Evolutionary conservation across 2,113 vertebrate genomes (phyloP), one percentile per base, ranked within the genome.

Genomic region (Sisor rabdophorus): DNA sequence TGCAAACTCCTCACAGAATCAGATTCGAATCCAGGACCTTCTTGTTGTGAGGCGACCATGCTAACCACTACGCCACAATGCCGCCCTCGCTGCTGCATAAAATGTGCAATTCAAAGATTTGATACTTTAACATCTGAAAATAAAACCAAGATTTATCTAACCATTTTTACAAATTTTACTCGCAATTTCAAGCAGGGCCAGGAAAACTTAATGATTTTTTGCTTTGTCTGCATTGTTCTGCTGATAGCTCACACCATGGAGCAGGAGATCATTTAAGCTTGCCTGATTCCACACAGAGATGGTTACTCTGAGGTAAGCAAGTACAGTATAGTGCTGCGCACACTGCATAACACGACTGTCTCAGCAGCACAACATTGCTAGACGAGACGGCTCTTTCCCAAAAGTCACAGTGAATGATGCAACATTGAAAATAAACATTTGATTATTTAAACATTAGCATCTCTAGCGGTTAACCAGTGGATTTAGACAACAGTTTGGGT

Each of bases 221-320:
- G 47, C 58, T 63, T 61, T 26, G 22, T 61, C 58, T 52, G 72
- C 32, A 28, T 74, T 74, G 52, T 63, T 48, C 72, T 63, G 72
- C 58, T 74, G 72, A 60, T 74, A 58, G 72, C 61, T 74, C 58
- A 74, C 36, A 60, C 56, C 44, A 61, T 74, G 2, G 26, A 20
- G 40, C 55, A 63, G n/a, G 6, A 44, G 40, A 63, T 74, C 13
- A 15, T 63, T 74, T 58, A 74, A 15, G 28, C 40, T 48, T 28
- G n/a, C 50, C 19, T 52, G 72, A 74, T 63, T 63, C 40, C 28
- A 12, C 47, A 74, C 20, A 30, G 26, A 73, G 72, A 26, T 63
- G 47, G 58, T 61, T 30, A n/a, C 52, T 61, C 58, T 52, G 58
- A 56, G 52, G 58, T 26, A 50, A 59, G 71, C 71, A 73, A 30